These are phyloP conservation scores for Chrysochloris asiatica DNA, from an alignment of 2,113 vertebrate genomes.

Conservation along the genomic window DNA sequence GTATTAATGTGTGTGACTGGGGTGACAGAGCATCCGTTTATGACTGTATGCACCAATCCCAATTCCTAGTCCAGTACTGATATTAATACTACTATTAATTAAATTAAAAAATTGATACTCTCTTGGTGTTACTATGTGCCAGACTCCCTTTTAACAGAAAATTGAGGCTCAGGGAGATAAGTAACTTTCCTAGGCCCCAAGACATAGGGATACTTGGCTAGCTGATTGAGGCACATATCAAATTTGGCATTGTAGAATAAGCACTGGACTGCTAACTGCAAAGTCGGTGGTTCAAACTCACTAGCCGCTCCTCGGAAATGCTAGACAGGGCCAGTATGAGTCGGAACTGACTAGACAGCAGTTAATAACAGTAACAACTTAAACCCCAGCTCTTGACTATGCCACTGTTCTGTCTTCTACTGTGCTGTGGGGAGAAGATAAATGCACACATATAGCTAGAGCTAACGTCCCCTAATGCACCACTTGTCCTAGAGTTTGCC, in stretches of 20 bases:
- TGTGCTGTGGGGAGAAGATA: background rate
- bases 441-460: background rate
- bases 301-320: no score
- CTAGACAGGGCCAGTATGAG: no score
- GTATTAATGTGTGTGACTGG: background rate
- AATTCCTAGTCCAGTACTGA: background rate
- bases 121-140: background rate
- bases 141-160: slow-evolving; percentile 33
- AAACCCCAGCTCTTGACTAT: background rate
- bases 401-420: background rate
- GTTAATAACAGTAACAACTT: no score
- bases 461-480: background rate
- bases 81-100: background rate
- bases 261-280: no score
- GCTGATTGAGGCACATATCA: slow-evolving; percentile 2
- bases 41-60: background rate
- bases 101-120: no score
- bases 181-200: background rate
- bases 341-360: no score
- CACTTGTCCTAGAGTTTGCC: background rate
- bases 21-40: background rate
- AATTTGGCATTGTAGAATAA: no score
- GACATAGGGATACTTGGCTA: background rate
- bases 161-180: background rate
- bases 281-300: no score